Conservation (phyloP, 2,113 vertebrate genomes). For the Apteryx mantelli region DNA sequence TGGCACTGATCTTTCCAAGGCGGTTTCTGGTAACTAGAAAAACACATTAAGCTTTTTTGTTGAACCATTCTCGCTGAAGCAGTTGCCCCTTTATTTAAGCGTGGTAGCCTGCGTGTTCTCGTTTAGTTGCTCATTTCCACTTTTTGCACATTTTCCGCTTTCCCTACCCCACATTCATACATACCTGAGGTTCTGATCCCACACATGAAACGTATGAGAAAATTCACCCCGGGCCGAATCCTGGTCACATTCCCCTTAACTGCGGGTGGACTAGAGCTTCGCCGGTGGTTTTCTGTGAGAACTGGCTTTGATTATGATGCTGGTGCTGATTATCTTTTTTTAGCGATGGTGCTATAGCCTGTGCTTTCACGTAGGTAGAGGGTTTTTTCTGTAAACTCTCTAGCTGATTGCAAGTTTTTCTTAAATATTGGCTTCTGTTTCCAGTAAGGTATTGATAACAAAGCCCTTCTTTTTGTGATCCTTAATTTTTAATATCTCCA, state of each 20-base stretch:
- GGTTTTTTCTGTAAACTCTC: not conserved
- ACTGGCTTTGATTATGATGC: not conserved
- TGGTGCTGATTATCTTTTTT: not conserved
- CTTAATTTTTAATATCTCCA: not conserved
- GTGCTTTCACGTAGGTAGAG: not conserved
- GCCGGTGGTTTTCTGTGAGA: not conserved
- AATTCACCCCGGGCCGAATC: not conserved
- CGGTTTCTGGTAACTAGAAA: not conserved
- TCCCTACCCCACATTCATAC: not conserved
- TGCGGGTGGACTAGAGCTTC: not conserved
- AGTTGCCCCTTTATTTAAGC: not conserved
- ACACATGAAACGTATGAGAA: not conserved
- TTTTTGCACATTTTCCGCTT: no score
- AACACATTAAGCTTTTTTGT: not conserved
- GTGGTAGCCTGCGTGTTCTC: accelerated
- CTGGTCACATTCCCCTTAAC: not conserved
- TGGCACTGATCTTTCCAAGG: not conserved
- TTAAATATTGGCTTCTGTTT: not conserved
- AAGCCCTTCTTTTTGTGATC: not conserved
- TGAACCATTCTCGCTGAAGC: not conserved
- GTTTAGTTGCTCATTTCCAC: not conserved
- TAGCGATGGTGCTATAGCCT: not conserved
- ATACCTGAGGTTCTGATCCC: not conserved
- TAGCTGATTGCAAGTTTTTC: not conserved
- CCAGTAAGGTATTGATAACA: not conserved